A percentile compares a stretch with the other conserved stretches of the same genome.
Evolutionary conservation across 2,888 invertebrate genomes (phyloP).

Genomic region (Tipula unca): DNA sequence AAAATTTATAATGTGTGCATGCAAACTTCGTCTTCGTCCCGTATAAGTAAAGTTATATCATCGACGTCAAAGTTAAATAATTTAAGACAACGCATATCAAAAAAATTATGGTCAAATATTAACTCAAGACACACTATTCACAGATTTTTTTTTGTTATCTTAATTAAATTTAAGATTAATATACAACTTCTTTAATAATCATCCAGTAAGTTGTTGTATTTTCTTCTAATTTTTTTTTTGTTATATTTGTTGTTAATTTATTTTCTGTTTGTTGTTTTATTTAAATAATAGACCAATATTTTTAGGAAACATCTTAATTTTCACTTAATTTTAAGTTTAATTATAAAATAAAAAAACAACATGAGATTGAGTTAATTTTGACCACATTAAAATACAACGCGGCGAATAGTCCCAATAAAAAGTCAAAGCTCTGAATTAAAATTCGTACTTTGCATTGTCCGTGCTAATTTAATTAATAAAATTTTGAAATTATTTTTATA

Average conservation of each 20-base stretch:
- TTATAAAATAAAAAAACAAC: not conserved
- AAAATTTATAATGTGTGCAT: not conserved
- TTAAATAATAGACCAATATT: not conserved
- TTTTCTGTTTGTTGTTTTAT: not conserved
- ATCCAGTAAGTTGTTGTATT: not conserved
- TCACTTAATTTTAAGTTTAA: not conserved
- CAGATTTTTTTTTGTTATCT: not conserved
- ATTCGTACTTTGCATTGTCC: not conserved
- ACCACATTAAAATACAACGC: not conserved
- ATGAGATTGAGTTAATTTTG: not conserved
- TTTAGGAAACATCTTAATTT: not conserved
- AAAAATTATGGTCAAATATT: not conserved
- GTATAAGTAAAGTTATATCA: not conserved
- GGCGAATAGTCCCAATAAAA: not conserved
- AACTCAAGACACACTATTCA: not conserved
- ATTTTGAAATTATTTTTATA: not conserved
- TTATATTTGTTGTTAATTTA: not conserved
- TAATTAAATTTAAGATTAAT: not conserved
- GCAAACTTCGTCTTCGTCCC: not conserved
- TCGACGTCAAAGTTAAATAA: not conserved
- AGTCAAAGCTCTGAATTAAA: not conserved
- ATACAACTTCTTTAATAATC: not conserved
- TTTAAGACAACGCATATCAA: not conserved
- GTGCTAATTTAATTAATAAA: not conserved
- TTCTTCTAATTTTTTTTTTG: not conserved